phyloP scores from a whole-genome alignment of 2,888 invertebrate genomes.

The Peribatodes rhomboidaria region DNA sequence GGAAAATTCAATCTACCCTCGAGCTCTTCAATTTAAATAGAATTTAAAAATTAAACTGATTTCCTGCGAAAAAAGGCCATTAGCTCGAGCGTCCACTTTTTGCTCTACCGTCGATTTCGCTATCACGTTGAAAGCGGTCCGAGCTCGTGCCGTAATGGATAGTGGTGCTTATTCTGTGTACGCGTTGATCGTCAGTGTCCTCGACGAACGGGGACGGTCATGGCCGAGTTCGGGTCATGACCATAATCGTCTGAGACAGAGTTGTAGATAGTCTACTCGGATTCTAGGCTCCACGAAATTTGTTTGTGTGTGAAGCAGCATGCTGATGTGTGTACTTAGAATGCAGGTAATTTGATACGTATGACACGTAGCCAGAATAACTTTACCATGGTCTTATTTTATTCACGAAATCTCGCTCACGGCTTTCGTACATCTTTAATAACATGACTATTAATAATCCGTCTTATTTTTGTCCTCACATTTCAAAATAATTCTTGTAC shows the following conservation, averaged over 20 bases:
- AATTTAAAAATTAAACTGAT: slow-evolving; percentile 9
- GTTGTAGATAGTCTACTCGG: neutral
- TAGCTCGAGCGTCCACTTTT: slow-evolving; percentile 25
- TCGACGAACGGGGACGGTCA: slow-evolving; percentile 24
- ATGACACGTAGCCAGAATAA: no score
- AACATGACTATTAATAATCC: no score
- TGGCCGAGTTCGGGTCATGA: slow-evolving; percentile 30
- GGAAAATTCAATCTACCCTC: neutral
- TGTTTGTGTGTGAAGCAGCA: neutral
- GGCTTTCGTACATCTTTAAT: no score
- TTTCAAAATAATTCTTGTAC: no score
- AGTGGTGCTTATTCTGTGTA: slow-evolving; percentile 12
- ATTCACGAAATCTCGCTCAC: no score
- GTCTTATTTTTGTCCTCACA: no score
- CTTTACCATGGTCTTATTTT: no score
- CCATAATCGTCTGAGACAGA: slow-evolving; percentile 8
- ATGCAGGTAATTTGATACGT: neutral
- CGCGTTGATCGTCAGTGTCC: slow-evolving; percentile 20
- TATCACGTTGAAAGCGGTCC: neutral
- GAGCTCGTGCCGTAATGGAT: neutral
- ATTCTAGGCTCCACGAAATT: neutral
- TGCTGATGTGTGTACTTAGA: neutral
- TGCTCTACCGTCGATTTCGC: slow-evolving; percentile 13
- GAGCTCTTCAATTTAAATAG: neutral
- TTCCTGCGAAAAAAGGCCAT: slow-evolving; percentile 12